These are phyloP conservation scores for Ephestia elutella DNA, from an alignment of 1,140 invertebrate genomes.

Conservation along the genomic window DNA sequence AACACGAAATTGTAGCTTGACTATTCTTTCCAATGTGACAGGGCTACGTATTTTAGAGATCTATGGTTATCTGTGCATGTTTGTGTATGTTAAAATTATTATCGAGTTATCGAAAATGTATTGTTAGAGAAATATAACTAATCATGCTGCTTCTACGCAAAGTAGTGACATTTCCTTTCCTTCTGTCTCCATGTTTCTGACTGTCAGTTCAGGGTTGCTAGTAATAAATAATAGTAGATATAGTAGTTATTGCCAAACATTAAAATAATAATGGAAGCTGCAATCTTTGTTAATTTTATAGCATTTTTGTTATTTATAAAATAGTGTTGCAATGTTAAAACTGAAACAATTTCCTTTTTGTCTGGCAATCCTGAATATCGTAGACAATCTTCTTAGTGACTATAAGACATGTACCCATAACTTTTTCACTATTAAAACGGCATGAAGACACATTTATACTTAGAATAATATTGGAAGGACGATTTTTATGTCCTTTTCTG, in stretches of 20 bases:
- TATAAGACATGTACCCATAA: slow-evolving; percentile 48
- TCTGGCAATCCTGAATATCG: slow-evolving; percentile 22
- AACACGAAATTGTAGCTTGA: too few relatives aligned
- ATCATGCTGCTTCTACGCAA: slow-evolving; percentile 55
- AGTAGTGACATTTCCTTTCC: slow-evolving; percentile 37
- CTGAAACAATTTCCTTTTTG: neutral
- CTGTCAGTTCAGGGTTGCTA: slow-evolving; percentile 14
- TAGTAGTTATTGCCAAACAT: neutral
- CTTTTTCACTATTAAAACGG: slow-evolving; percentile 56
- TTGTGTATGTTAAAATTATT: slow-evolving; percentile 58
- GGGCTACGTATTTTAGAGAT: neutral
- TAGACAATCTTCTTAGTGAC: slow-evolving; percentile 54
- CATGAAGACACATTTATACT: slow-evolving; percentile 32
- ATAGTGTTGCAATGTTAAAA: neutral
- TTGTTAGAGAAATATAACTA: slow-evolving; percentile 60
- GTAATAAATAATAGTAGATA: neutral
- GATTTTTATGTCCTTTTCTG: slow-evolving; percentile 40
- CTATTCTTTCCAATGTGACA: neutral
- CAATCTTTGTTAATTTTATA: neutral
- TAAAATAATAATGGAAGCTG: neutral
- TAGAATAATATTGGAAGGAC: slow-evolving; percentile 43
- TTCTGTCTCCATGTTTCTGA: slow-evolving; percentile 17
- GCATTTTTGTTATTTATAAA: too few relatives aligned
- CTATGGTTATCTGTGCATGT: slow-evolving; percentile 39
- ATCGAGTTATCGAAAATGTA: slow-evolving; percentile 65